Evolutionary conservation across 1,140 invertebrate species (phyloP).

Genomic region (Pseudomyrmex concolor): DNA sequence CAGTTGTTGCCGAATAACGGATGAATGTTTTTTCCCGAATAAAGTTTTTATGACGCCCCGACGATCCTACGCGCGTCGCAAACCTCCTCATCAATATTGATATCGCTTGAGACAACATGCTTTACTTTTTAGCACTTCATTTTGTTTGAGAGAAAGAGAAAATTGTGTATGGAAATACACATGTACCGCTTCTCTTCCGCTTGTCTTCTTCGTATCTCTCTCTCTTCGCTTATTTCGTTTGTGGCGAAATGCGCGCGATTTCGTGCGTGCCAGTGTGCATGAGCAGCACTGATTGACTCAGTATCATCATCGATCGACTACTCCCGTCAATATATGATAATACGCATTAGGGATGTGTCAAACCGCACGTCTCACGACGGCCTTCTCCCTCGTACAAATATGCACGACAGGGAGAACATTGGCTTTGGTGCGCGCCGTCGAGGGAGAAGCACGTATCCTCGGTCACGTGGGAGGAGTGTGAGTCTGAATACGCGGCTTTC

Average conservation of each 20-base stretch:
- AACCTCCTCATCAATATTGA: constrained; percentile 28
- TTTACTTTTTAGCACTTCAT: not conserved
- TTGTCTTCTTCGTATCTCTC: not conserved
- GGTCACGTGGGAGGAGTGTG: constrained; percentile 34
- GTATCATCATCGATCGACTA: constrained; percentile 17
- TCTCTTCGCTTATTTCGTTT: not conserved
- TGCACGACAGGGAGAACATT: constrained; percentile 39
- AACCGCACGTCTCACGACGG: constrained; percentile 31
- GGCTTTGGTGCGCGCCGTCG: constrained; percentile 2
- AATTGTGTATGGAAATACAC: not conserved
- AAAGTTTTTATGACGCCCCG: constrained; percentile 37
- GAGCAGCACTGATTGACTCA: constrained; percentile 33
- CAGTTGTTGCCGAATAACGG: constrained; percentile 58
- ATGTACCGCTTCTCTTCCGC: too few relatives aligned
- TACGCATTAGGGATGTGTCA: constrained; percentile 40
- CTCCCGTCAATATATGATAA: constrained; percentile 38
- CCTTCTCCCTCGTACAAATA: constrained; percentile 28
- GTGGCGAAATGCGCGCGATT: too few relatives aligned
- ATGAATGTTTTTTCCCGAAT: constrained; percentile 50
- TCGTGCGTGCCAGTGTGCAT: too few relatives aligned
- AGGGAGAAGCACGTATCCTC: constrained; percentile 56
- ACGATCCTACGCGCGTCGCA: not conserved
- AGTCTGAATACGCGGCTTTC: constrained; percentile 50
- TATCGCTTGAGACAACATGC: not conserved
- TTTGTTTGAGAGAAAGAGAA: not conserved